These are phyloP conservation scores for Salvelinus sp. DNA, from an alignment of 2,113 vertebrate genomes.

Conservation along the genomic window DNA sequence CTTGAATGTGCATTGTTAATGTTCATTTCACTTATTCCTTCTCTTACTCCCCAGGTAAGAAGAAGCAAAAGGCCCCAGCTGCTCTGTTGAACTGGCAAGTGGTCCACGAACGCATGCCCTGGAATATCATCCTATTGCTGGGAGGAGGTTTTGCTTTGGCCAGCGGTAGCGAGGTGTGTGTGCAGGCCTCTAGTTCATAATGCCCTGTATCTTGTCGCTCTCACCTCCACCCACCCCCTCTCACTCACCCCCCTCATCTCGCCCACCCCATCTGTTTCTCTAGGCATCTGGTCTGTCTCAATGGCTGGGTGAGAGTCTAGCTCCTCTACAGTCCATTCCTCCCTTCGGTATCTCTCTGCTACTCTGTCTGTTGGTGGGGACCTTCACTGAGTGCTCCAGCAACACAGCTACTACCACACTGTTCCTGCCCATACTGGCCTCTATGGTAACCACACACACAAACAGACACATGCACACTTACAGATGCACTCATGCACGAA, in stretches of 20 bases:
- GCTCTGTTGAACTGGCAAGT: constrained; percentile 82
- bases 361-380: constrained; percentile 78
- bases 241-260: neutral
- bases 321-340: constrained; percentile 79
- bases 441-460: constrained; percentile 79
- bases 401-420: constrained; percentile 92
- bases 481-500: neutral
- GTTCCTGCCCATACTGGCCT: constrained; percentile 89
- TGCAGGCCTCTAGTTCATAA: neutral
- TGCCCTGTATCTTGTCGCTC: neutral
- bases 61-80: constrained; percentile 55
- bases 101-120: constrained; percentile 87
- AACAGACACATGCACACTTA: neutral
- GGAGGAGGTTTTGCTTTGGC: constrained; percentile 93
- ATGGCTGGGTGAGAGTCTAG: constrained; percentile 81
- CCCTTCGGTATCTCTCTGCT: constrained; percentile 74
- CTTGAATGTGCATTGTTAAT: no score
- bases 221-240: neutral
- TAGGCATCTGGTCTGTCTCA: constrained; percentile 81
- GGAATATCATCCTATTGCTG: constrained; percentile 88
- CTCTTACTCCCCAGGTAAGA: constrained; percentile 35
- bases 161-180: constrained; percentile 85
- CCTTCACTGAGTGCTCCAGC: constrained; percentile 90
- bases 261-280: neutral
- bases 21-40: neutral